phyloP scores from a whole-genome alignment of 92 coral and sea anemone genomes.

The Bergia puertoricense region DNA sequence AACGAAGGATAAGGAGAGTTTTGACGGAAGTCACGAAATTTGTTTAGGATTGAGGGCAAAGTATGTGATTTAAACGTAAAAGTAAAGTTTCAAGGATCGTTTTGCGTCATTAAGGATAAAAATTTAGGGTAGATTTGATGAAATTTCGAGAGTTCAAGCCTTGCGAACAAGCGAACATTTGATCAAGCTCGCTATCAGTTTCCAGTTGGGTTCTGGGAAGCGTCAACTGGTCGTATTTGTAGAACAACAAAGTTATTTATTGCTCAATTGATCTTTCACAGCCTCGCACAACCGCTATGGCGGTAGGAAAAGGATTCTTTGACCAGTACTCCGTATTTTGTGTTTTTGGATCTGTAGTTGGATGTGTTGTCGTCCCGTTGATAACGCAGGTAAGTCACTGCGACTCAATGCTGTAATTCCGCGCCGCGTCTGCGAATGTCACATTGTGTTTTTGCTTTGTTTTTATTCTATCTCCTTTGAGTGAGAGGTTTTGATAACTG shows the following conservation, averaged over 20 bases:
- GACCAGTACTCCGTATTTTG: conserved; percentile 99
- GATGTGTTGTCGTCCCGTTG: conserved; percentile 98
- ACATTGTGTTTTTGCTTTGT: conserved; percentile 19
- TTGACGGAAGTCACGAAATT: conserved; percentile 48
- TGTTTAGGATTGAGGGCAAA: conserved; percentile 33
- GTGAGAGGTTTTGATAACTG: conserved; percentile 20
- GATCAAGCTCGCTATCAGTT: conserved; percentile 35
- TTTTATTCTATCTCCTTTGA: conserved; percentile 18
- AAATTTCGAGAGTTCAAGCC: neutral
- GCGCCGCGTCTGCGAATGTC: conserved; percentile 16
- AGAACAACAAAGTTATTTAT: conserved; percentile 43
- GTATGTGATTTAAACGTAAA: conserved; percentile 25
- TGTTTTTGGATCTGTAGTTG: conserved; percentile 98
- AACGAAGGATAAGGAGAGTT: conserved; percentile 18
- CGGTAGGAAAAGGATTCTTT: conserved; percentile 99
- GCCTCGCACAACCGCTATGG: conserved; percentile 84
- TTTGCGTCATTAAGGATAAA: neutral
- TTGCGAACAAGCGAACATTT: conserved; percentile 24
- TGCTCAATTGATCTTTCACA: conserved; percentile 58
- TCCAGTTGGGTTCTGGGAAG: conserved; percentile 45
- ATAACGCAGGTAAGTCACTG: conserved; percentile 87
- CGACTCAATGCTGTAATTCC: neutral
- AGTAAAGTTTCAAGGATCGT: neutral
- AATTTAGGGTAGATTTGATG: neutral
- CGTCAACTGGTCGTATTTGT: conserved; percentile 29